Conservation (phyloP, 2,113 vertebrate genomes). For the Euleptes europaea region DNA sequence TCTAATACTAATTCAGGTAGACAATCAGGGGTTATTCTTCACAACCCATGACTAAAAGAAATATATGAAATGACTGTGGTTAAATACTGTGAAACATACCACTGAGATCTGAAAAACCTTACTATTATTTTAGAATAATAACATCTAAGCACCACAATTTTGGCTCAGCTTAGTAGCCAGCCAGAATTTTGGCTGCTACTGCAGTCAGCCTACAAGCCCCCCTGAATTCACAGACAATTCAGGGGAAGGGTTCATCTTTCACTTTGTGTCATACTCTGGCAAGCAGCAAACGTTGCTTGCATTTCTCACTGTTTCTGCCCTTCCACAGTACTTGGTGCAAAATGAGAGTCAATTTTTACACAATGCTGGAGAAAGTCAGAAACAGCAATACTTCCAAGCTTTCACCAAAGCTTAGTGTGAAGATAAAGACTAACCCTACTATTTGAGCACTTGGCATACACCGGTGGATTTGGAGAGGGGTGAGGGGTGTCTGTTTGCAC, state of each 20-base stretch:
- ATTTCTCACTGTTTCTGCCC: too few relatives aligned
- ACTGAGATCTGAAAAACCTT: too few relatives aligned
- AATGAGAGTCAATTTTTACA: background rate
- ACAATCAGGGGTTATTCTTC: background rate
- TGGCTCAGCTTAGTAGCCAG: too few relatives aligned
- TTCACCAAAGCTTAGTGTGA: background rate
- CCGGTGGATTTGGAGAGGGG: background rate
- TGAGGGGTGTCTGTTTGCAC: background rate
- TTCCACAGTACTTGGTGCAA: background rate
- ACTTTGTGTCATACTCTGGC: too few relatives aligned
- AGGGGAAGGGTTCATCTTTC: too few relatives aligned
- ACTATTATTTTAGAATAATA: too few relatives aligned
- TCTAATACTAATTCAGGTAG: background rate
- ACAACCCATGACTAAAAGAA: background rate
- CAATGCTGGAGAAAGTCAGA: background rate
- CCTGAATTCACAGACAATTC: too few relatives aligned
- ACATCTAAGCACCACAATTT: too few relatives aligned
- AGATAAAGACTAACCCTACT: background rate
- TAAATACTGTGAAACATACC: too few relatives aligned
- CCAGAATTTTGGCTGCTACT: too few relatives aligned
- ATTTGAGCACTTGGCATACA: background rate
- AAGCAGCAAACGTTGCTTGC: background rate
- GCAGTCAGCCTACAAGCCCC: too few relatives aligned
- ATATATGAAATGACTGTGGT: too few relatives aligned
- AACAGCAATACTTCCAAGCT: background rate